These are phyloP conservation scores for Myopa tessellatipennis DNA, from an alignment of 2,888 invertebrate genomes.

Conservation along the genomic window DNA sequence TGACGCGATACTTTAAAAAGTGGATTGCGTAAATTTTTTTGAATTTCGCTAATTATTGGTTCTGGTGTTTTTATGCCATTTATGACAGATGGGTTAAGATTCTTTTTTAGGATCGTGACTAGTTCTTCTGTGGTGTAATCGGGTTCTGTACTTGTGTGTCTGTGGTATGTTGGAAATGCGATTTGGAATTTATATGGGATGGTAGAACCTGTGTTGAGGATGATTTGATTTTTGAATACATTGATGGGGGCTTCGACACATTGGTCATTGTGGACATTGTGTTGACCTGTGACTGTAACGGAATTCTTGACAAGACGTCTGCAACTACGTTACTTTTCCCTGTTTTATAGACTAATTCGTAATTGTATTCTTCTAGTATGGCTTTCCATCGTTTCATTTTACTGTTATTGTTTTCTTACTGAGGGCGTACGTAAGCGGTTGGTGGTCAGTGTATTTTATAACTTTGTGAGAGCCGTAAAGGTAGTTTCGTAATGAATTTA, in stretches of 20 bases:
- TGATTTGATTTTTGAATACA: conserved; percentile 21
- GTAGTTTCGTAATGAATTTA: too few relatives aligned
- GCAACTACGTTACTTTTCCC: background rate
- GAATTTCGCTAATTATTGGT: conserved; percentile 28
- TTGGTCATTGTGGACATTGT: conserved; percentile 5
- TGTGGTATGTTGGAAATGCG: conserved; percentile 37
- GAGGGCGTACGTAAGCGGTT: background rate
- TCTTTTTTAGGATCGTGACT: conserved; percentile 33
- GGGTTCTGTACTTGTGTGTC: conserved; percentile 37
- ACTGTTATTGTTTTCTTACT: background rate
- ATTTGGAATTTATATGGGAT: conserved; percentile 37
- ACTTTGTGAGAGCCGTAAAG: too few relatives aligned
- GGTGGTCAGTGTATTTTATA: background rate
- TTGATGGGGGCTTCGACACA: background rate
- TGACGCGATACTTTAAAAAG: conserved; percentile 33
- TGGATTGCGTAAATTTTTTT: conserved; percentile 32
- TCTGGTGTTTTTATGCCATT: conserved; percentile 33
- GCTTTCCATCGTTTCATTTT: background rate
- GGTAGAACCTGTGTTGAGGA: background rate
- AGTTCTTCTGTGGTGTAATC: conserved; percentile 28
- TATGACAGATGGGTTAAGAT: conserved; percentile 38
- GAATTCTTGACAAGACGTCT: background rate
- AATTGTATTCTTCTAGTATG: background rate
- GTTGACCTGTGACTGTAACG: background rate
- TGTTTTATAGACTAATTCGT: background rate